Evolutionary conservation across 2,888 invertebrate genomes (phyloP).

Genomic region (Eustalomyia histrio): DNA sequence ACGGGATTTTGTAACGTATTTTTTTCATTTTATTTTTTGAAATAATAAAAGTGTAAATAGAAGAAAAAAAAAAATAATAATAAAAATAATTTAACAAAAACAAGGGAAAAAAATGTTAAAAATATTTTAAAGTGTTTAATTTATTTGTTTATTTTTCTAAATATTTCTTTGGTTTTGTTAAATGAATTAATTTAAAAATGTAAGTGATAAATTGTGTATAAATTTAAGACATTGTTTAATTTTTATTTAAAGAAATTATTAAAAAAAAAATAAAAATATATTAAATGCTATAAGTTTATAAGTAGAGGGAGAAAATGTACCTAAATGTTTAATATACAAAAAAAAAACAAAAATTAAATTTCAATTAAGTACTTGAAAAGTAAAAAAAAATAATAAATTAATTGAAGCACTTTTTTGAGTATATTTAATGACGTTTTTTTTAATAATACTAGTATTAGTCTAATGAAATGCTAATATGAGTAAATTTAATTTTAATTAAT

Average conservation of each 20-base stretch:
- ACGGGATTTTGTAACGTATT: slow-evolving; percentile 60
- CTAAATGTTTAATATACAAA: not conserved
- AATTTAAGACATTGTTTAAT: not conserved
- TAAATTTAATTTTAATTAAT: too few species aligned
- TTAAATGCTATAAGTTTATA: not conserved
- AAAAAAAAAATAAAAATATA: not conserved
- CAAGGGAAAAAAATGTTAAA: slow-evolving; percentile 1
- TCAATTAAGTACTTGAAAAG: not conserved
- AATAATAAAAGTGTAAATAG: slow-evolving; percentile 51
- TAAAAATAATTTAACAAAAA: not conserved
- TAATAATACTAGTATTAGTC: too few species aligned
- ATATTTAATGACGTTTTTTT: too few species aligned
- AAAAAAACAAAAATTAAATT: not conserved
- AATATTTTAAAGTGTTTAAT: not conserved
- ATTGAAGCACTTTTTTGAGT: not conserved
- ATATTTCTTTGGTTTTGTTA: not conserved
- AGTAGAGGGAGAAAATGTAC: not conserved
- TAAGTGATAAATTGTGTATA: slow-evolving; percentile 3
- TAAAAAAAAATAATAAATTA: not conserved
- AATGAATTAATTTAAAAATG: slow-evolving; percentile 1
- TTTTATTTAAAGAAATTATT: not conserved
- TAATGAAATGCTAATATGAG: too few species aligned
- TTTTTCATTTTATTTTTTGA: slow-evolving; percentile 52
- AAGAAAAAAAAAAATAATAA: slow-evolving; percentile 22
- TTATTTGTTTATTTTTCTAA: not conserved